Percentiles rank a stretch among this genome's conserved stretches.
These are phyloP conservation scores for Amazona guildingii DNA, from an alignment of 2,113 vertebrate genomes.

Conservation along the genomic window DNA sequence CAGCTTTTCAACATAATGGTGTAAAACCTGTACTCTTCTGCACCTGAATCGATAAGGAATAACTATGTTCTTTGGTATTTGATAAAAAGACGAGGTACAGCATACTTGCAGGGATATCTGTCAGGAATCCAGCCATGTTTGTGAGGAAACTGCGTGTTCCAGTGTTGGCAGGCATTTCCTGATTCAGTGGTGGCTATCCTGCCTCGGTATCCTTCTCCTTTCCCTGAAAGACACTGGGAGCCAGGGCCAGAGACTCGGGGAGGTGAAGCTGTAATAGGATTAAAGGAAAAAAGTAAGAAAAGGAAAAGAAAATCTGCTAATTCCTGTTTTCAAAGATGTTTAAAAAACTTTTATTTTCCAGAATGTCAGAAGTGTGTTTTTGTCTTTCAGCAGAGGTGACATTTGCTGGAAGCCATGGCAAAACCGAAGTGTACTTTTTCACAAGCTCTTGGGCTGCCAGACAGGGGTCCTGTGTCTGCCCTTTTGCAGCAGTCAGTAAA, in stretches of 20 bases:
- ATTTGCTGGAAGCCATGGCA: neutral
- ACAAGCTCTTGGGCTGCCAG: neutral
- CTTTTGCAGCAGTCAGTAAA: neutral
- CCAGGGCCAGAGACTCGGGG: conserved; percentile 72
- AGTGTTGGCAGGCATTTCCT: conserved; percentile 85
- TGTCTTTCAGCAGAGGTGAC: neutral
- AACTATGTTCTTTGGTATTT: neutral
- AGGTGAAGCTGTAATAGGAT: conserved; percentile 67
- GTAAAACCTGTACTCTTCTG: neutral
- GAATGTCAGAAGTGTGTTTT: neutral
- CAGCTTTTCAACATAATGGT: neutral
- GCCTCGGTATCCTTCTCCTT: conserved; percentile 83
- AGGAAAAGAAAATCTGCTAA: neutral
- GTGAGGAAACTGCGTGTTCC: conserved; percentile 86
- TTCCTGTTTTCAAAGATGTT: neutral
- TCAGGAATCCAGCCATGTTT: conserved; percentile 84
- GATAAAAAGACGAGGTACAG: neutral
- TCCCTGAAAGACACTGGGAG: conserved; percentile 81
- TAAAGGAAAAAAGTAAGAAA: neutral
- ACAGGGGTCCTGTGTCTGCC: neutral
- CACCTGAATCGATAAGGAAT: neutral
- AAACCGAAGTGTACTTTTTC: neutral
- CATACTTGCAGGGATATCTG: conserved; percentile 95
- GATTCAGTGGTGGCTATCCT: conserved; percentile 74
- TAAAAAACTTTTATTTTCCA: neutral